A percentile compares a stretch with the other conserved stretches of the same genome.
phyloP scores from a whole-genome alignment of 2,113 vertebrate genomes.

The Ursus arctos region DNA sequence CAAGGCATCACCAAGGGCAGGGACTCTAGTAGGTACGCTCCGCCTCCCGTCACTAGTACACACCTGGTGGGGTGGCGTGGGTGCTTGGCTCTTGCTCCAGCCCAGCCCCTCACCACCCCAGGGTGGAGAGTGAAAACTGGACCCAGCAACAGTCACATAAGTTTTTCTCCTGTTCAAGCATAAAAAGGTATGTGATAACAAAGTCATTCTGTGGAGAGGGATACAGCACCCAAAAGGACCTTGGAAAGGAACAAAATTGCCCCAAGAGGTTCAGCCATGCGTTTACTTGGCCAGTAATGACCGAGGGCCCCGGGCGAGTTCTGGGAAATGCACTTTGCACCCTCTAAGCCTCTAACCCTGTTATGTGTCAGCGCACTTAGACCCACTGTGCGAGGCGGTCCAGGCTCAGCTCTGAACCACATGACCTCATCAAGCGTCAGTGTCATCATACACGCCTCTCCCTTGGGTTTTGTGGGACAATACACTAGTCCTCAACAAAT shows the following conservation, averaged over 20 bases:
- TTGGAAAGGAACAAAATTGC: not conserved
- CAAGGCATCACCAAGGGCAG: not conserved
- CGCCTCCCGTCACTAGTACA: fast-evolving
- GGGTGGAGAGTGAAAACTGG: not conserved
- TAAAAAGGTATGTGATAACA: not conserved
- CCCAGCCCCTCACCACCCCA: not conserved
- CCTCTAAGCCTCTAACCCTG: not conserved
- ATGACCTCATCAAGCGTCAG: fast-evolving
- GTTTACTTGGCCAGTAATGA: not conserved
- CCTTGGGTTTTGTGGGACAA: not conserved
- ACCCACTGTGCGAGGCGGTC: not conserved
- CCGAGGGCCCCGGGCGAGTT: not conserved
- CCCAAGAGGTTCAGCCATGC: not conserved
- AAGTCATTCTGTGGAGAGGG: not conserved
- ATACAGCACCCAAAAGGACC: not conserved
- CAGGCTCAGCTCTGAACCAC: not conserved
- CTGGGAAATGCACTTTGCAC: not conserved
- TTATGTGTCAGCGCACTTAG: not conserved
- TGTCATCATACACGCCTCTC: fast-evolving
- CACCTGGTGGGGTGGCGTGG: fast-evolving
- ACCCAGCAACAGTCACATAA: not conserved
- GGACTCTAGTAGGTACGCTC: not conserved
- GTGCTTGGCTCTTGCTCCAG: fast-evolving
- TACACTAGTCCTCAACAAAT: not conserved
- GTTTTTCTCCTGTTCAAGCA: not conserved